Evolutionary conservation across 2,888 invertebrate genomes (phyloP).

Genomic region (Metellina segmentata): DNA sequence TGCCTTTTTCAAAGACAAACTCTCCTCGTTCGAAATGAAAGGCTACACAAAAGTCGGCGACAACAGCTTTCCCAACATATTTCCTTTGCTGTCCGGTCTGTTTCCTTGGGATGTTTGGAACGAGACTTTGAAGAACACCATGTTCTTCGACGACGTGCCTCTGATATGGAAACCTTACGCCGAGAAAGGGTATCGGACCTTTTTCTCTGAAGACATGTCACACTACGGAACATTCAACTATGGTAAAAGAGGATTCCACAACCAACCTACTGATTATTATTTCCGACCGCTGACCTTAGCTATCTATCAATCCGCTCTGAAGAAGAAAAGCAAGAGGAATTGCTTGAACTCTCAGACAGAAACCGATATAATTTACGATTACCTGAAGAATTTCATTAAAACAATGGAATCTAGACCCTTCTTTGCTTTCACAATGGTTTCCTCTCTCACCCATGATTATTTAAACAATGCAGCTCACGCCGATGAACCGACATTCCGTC

Average conservation of each 20-base stretch:
- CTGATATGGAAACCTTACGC: conserved; percentile 81
- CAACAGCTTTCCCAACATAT: conserved; percentile 81
- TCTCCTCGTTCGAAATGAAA: conserved; percentile 87
- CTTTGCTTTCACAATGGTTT: conserved; percentile 80
- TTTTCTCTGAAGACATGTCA: conserved; percentile 80
- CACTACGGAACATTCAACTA: conserved; percentile 81
- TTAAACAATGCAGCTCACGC: conserved; percentile 79
- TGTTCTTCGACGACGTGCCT: conserved; percentile 79
- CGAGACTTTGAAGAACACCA: conserved; percentile 58
- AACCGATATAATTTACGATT: conserved; percentile 58
- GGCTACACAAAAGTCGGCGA: conserved; percentile 85
- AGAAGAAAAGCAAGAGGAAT: conserved; percentile 19
- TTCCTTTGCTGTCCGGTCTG: conserved; percentile 79
- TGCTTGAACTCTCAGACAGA: conserved; percentile 68
- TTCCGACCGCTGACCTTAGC: conserved; percentile 80
- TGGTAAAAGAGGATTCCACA: conserved; percentile 80
- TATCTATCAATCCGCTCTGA: conserved; percentile 78
- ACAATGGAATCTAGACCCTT: conserved; percentile 73
- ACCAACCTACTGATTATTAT: conserved; percentile 80
- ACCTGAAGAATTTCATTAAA: conserved; percentile 58
- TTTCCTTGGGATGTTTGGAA: conserved; percentile 77
- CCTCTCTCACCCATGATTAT: conserved; percentile 80
- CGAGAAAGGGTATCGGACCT: conserved; percentile 79
- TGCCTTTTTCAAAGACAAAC: conserved; percentile 84
- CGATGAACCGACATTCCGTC: conserved; percentile 80